Conservation (phyloP, 2,797 vertebrate genomes). For the Pseudomugil tenellus region DNA sequence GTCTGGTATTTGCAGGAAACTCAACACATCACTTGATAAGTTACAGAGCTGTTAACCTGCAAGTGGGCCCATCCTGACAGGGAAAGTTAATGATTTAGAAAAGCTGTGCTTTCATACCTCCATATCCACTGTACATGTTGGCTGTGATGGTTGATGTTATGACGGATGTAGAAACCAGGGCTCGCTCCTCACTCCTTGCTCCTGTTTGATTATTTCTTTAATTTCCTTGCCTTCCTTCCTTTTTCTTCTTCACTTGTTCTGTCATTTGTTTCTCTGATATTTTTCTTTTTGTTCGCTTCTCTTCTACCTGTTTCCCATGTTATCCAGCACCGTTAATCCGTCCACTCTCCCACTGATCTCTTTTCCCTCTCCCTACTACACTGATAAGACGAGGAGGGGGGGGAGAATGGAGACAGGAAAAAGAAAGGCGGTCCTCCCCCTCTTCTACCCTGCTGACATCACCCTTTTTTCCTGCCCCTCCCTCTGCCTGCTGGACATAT, state of each 20-base stretch:
- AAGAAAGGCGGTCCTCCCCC: conserved; percentile 62
- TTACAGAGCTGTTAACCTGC: conserved; percentile 39
- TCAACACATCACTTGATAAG: conserved; percentile 8
- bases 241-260: conserved; percentile 15
- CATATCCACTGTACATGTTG: conserved; percentile 85
- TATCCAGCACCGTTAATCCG: conserved; percentile 39
- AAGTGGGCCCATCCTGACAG: conserved; percentile 16
- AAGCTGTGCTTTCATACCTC: conserved; percentile 71
- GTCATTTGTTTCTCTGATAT: neutral
- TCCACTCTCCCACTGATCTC: conserved; percentile 41
- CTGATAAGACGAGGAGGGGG: conserved; percentile 52
- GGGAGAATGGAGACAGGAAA: conserved; percentile 67
- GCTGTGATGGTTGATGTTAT: conserved; percentile 19
- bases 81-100: conserved; percentile 49
- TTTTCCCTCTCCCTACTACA: conserved; percentile 14
- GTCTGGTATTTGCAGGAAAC: neutral
- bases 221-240: conserved; percentile 12
- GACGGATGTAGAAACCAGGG: conserved; percentile 19
- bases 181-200: conserved; percentile 21
- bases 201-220: conserved; percentile 9
- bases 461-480: conserved; percentile 81
- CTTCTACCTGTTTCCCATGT: conserved; percentile 16
- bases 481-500: conserved; percentile 65
- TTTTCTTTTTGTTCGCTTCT: neutral
- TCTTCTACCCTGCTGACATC: conserved; percentile 85